phyloP scores from a whole-genome alignment of 2,113 vertebrate species.

The Ptilonorhynchus violaceus region DNA sequence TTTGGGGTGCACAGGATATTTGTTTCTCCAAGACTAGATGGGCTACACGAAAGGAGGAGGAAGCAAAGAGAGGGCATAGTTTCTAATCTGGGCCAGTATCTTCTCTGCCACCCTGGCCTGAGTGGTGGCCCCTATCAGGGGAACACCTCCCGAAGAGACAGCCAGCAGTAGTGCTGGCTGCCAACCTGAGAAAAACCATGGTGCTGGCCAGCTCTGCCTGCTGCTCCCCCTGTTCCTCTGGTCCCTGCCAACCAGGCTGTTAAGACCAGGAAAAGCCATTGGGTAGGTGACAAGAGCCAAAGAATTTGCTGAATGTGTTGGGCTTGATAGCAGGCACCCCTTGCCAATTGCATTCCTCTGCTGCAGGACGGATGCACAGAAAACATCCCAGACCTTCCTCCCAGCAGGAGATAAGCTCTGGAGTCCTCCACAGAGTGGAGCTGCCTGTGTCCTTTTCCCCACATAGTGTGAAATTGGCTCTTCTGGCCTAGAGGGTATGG shows the following conservation, averaged over 20 bases:
- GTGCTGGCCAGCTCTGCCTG: slow-evolving; percentile 39
- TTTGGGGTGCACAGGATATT: background rate
- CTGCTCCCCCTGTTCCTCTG: background rate
- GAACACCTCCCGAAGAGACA: background rate
- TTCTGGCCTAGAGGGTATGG: background rate
- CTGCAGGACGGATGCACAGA: background rate
- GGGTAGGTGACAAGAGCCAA: slow-evolving; percentile 35
- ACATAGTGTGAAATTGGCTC: background rate
- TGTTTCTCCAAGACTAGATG: background rate
- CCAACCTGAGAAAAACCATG: slow-evolving; percentile 35
- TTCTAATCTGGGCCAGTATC: background rate
- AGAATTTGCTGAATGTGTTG: slow-evolving; percentile 38
- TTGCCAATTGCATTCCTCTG: slow-evolving; percentile 36
- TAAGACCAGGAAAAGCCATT: slow-evolving; percentile 36
- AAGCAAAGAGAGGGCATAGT: background rate
- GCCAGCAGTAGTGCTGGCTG: slow-evolving; percentile 13
- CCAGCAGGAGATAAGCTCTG: background rate
- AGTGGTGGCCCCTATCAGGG: background rate
- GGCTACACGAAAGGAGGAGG: background rate
- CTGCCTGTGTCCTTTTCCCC: background rate
- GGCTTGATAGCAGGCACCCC: slow-evolving; percentile 5
- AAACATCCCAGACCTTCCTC: slow-evolving; percentile 2
- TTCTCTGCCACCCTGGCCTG: background rate
- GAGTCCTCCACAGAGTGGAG: background rate
- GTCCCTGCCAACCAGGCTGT: background rate